A percentile compares a stretch with the other conserved stretches of the same genome.
These are phyloP conservation scores for Tursiops truncatus DNA, from an alignment of 2,113 vertebrate species.

Conservation along the genomic window DNA sequence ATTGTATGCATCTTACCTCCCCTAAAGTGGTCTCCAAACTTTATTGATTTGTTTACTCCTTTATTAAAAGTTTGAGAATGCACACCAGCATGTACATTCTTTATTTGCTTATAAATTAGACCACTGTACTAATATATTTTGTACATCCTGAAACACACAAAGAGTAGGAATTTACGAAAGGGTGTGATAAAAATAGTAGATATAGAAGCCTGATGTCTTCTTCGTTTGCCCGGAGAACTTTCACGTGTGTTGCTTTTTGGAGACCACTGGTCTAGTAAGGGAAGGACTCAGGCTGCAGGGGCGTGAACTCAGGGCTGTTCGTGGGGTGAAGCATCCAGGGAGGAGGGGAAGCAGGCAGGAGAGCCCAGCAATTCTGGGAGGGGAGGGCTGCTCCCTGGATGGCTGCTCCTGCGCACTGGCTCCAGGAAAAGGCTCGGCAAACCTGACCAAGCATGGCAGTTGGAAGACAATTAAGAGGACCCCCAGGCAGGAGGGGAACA, in stretches of 20 bases:
- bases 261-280: not conserved
- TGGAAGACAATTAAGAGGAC: not conserved
- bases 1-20: not conserved
- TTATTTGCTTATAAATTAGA: not conserved
- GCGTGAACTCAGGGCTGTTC: accelerated
- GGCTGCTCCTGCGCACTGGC: not conserved
- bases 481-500: not conserved
- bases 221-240: not conserved
- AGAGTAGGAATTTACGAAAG: not conserved
- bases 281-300: not conserved
- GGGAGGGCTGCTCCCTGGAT: not conserved
- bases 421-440: not conserved
- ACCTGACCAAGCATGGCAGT: accelerated
- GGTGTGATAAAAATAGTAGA: not conserved
- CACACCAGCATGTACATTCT: not conserved
- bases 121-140: not conserved
- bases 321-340: not conserved
- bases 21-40: not conserved
- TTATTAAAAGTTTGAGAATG: slow-evolving; percentile 1
- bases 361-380: not conserved
- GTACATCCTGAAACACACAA: not conserved
- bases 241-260: not conserved
- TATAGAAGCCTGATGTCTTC: not conserved
- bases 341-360: not conserved
- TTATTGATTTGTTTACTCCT: not conserved